A percentile compares a stretch with the other conserved stretches of the same genome.
phyloP scores from a whole-genome alignment of 2,888 invertebrate genomes.

The Chrysolina haemoptera region DNA sequence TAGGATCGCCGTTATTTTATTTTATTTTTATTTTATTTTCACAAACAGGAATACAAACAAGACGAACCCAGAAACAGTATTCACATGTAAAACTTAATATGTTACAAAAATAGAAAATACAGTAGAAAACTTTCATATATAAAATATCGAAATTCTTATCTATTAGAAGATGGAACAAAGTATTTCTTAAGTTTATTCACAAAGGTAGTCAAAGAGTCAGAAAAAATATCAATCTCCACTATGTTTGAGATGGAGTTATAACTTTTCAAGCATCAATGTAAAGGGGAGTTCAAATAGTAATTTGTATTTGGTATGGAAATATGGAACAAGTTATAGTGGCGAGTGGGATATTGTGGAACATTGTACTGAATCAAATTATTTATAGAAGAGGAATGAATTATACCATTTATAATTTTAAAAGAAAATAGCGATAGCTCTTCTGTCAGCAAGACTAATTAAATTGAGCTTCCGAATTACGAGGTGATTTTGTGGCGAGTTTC shows the following conservation, averaged over 20 bases:
- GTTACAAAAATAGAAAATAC: too few species aligned
- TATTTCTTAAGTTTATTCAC: too few species aligned
- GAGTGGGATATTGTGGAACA: constrained; percentile 9
- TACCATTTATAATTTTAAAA: constrained; percentile 1
- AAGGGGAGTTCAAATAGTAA: constrained; percentile 11
- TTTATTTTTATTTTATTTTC: too few species aligned
- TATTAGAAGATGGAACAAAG: too few species aligned
- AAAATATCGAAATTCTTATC: too few species aligned
- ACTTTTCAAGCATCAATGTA: constrained; percentile 14
- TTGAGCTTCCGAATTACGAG: constrained; percentile 1
- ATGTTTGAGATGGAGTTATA: constrained; percentile 14
- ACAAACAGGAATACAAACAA: too few species aligned
- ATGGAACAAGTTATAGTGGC: constrained; percentile 9
- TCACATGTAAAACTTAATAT: too few species aligned
- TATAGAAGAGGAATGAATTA: background rate
- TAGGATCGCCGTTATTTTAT: too few species aligned
- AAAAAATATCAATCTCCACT: too few species aligned
- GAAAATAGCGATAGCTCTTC: constrained; percentile 6
- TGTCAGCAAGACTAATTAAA: constrained; percentile 4
- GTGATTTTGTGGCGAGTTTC: background rate
- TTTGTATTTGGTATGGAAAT: constrained; percentile 1
- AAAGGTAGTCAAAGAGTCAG: too few species aligned
- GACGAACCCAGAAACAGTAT: too few species aligned
- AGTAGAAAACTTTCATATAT: too few species aligned
- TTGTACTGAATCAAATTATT: constrained; percentile 6